Evolutionary conservation across 2,797 vertebrate species (phyloP).

Genomic region (Acanthopagrus latus): DNA sequence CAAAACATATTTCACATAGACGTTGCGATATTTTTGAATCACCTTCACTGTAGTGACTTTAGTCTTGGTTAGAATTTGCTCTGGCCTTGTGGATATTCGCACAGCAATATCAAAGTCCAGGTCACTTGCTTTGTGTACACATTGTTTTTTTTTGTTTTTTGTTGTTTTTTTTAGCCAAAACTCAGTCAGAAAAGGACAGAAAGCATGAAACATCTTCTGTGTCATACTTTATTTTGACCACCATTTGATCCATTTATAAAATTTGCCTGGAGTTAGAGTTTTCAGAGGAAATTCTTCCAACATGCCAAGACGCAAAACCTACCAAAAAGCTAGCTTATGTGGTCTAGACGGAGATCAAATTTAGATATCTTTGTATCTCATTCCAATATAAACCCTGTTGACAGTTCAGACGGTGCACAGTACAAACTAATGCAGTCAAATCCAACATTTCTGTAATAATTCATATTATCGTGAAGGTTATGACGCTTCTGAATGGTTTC

Average conservation of each 20-base stretch:
- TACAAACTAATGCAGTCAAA: slow-evolving; percentile 2
- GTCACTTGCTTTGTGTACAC: slow-evolving; percentile 17
- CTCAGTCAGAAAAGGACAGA: slow-evolving; percentile 15
- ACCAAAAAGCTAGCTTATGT: slow-evolving; percentile 17
- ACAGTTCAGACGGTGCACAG: neutral
- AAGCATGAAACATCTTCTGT: slow-evolving; percentile 14
- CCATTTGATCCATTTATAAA: neutral
- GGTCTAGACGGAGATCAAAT: neutral
- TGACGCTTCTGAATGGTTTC: neutral
- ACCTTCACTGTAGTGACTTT: slow-evolving; percentile 86
- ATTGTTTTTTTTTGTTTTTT: neutral
- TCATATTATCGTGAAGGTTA: neutral
- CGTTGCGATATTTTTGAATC: slow-evolving; percentile 77
- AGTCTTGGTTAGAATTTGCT: slow-evolving; percentile 76
- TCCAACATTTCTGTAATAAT: neutral
- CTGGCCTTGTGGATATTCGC: slow-evolving; percentile 53
- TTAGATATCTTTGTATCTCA: neutral
- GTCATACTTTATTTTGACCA: slow-evolving; percentile 5
- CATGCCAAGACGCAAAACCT: slow-evolving; percentile 77
- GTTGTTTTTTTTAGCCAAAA: slow-evolving; percentile 16
- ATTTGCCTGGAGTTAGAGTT: slow-evolving; percentile 18
- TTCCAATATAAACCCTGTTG: neutral
- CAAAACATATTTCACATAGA: neutral
- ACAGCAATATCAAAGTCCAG: slow-evolving; percentile 13
- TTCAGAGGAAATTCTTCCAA: slow-evolving; percentile 79